Percentiles rank a stretch among this genome's conserved stretches.
These are phyloP conservation scores for Bubo blakistoni DNA, from an alignment of 2,113 vertebrate species.

Conservation along the genomic window DNA sequence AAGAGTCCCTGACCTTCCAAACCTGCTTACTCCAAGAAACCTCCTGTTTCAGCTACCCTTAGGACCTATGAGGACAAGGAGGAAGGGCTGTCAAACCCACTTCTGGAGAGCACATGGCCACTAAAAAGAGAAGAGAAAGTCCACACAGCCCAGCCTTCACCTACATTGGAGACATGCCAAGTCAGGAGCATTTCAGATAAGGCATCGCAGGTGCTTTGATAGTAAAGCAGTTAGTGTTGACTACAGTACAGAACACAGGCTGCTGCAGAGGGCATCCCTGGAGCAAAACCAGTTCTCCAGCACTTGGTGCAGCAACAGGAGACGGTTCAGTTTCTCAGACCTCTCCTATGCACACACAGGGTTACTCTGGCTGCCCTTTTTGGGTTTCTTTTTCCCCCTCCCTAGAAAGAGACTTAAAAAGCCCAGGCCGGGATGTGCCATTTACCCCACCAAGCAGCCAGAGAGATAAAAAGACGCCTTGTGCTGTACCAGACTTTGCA, in stretches of 20 bases:
- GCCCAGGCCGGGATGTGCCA: not conserved
- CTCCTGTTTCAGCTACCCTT: not conserved
- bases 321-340: not conserved
- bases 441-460: not conserved
- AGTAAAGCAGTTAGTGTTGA: conserved; percentile 62
- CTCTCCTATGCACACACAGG: not conserved
- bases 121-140: not conserved
- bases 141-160: conserved; percentile 5
- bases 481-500: conserved; percentile 38
- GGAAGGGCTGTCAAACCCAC: not conserved
- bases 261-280: not conserved
- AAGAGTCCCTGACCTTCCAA: not conserved
- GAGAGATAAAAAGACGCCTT: not conserved
- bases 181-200: conserved; percentile 61
- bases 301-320: not conserved
- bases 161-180: not conserved
- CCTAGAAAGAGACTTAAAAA: conserved; percentile 12
- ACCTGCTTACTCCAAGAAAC: conserved; percentile 3
- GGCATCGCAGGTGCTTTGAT: conserved; percentile 78
- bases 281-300: not conserved
- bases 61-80: not conserved
- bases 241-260: conserved; percentile 21
- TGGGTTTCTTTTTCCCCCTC: not conserved
- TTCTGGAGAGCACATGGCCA: not conserved
- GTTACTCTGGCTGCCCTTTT: conserved; percentile 9